Percentiles rank a stretch among this genome's conserved stretches.
phyloP scores from a whole-genome alignment of 2,888 invertebrate species.

The Vandiemenella viatica region DNA sequence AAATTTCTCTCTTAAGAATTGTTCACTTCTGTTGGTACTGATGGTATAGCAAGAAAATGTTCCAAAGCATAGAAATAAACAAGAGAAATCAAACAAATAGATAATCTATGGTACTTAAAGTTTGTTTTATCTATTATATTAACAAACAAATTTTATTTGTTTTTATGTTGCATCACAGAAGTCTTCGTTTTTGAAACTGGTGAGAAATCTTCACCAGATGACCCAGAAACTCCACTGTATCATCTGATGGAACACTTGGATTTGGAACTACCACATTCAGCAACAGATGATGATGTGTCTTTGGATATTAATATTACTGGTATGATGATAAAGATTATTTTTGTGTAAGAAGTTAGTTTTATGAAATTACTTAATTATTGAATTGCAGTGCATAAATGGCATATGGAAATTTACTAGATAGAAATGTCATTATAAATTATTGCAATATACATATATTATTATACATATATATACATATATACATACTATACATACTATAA shows the following conservation, averaged over 20 bases:
- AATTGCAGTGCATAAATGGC: too few relatives aligned
- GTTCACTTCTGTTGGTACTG: neutral
- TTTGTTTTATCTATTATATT: neutral
- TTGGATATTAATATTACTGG: too few relatives aligned
- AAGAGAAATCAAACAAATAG: too few relatives aligned
- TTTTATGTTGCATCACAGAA: constrained; percentile 31
- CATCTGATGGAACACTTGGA: constrained; percentile 16
- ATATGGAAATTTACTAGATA: too few relatives aligned
- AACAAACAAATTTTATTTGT: neutral
- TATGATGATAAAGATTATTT: too few relatives aligned
- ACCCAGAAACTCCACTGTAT: constrained; percentile 9
- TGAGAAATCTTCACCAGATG: constrained; percentile 11
- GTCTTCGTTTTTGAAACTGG: constrained; percentile 63
- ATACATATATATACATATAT: too few relatives aligned
- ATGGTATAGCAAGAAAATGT: neutral
- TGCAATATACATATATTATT: too few relatives aligned
- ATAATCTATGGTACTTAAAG: too few relatives aligned
- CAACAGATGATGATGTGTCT: constrained; percentile 5
- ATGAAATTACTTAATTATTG: neutral
- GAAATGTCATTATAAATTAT: too few relatives aligned
- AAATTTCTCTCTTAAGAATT: too few relatives aligned
- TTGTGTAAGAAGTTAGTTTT: neutral
- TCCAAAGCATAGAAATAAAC: too few relatives aligned
- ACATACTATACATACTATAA: too few relatives aligned
- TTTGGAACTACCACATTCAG: constrained; percentile 32